phyloP scores from a whole-genome alignment of 2,113 vertebrate genomes.

The Camelus dromedarius region DNA sequence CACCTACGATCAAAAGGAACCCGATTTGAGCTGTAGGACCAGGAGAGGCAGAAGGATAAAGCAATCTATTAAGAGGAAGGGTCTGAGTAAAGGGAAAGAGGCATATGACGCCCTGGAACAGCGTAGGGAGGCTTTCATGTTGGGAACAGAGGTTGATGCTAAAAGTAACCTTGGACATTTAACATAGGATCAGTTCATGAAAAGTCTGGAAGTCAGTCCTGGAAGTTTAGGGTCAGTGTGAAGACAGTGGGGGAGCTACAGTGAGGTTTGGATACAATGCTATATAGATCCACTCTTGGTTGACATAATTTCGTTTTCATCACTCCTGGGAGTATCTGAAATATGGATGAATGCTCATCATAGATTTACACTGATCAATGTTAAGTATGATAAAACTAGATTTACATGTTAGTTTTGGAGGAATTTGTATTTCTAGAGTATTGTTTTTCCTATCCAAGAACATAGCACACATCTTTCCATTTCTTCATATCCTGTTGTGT shows the following conservation, averaged over 20 bases:
- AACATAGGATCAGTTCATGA: not conserved
- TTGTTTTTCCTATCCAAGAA: not conserved
- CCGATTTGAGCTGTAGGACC: not conserved
- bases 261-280: not conserved
- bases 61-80: not conserved
- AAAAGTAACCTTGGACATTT: not conserved
- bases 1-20: not conserved
- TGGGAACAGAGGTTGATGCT: not conserved
- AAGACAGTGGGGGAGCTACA: not conserved
- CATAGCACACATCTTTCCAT: not conserved
- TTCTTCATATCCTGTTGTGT: not conserved
- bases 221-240: not conserved
- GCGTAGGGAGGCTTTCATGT: not conserved
- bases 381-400: not conserved
- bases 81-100: not conserved
- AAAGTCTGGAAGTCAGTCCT: not conserved
- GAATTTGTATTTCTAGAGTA: not conserved
- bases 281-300: not conserved
- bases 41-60: not conserved
- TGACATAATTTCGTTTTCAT: not conserved
- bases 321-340: slow-evolving; percentile 13
- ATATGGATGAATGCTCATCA: not conserved
- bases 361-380: not conserved
- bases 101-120: not conserved
- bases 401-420: slow-evolving; percentile 14